phyloP scores from a whole-genome alignment of 2,113 vertebrate genomes.

The Corythaeola cristata region DNA sequence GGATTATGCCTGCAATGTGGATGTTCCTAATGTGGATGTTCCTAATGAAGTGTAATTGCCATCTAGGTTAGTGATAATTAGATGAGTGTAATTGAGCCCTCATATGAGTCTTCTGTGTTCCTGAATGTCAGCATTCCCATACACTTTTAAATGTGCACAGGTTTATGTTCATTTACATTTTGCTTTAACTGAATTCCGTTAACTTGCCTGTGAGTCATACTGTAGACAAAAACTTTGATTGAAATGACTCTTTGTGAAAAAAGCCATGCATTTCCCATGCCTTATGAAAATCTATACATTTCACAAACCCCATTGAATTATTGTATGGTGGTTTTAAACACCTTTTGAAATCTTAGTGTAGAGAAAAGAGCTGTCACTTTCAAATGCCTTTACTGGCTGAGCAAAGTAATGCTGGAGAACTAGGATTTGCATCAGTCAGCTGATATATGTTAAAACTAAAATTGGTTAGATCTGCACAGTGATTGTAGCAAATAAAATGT shows the following conservation, averaged over 20 bases:
- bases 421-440: background rate
- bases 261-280: background rate
- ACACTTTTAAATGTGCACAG: background rate
- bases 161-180: background rate
- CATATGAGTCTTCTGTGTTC: background rate
- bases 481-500: background rate
- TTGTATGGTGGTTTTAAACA: background rate
- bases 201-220: background rate
- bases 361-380: slow-evolving; percentile 5
- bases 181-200: background rate
- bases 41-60: background rate
- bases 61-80: background rate
- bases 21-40: background rate
- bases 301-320: background rate
- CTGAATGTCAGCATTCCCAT: background rate
- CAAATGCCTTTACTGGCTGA: background rate
- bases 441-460: background rate
- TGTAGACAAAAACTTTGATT: background rate
- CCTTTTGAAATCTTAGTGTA: slow-evolving; percentile 10
- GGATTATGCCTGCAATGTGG: background rate
- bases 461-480: background rate
- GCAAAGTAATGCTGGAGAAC: background rate
- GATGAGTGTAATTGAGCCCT: background rate
- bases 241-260: background rate
- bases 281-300: background rate